Conservation (phyloP, 2,888 invertebrate genomes). For the Elaeidobius kamerunicus region DNA sequence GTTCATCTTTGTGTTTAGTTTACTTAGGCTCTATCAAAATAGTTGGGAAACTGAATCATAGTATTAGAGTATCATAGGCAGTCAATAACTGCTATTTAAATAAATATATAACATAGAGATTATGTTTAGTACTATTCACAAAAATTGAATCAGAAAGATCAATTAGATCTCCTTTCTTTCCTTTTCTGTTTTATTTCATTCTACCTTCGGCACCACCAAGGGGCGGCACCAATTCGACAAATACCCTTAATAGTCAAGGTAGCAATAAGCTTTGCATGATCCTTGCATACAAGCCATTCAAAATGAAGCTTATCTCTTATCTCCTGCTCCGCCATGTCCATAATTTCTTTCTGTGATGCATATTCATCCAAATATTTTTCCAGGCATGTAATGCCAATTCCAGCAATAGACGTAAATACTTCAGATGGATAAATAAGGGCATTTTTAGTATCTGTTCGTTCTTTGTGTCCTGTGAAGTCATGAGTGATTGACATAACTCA, state of each 20-base stretch:
- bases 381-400: slow-evolving; percentile 1
- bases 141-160: too few species aligned
- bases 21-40: too few species aligned
- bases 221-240: background rate
- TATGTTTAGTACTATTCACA: too few species aligned
- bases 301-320: background rate
- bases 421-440: background rate
- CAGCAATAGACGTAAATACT: background rate
- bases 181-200: background rate
- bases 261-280: background rate
- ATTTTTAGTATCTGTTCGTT: background rate
- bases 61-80: too few species aligned
- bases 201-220: slow-evolving; percentile 4
- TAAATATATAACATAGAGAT: too few species aligned
- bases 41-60: too few species aligned
- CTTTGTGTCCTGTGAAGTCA: slow-evolving; percentile 2
- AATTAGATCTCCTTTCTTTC: background rate
- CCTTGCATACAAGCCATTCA: background rate
- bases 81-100: too few species aligned
- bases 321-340: background rate
- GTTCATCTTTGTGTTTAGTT: too few species aligned
- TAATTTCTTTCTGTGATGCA: background rate
- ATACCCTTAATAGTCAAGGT: background rate
- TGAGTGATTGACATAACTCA: background rate
- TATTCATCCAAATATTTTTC: background rate